Base-by-base conservation (phyloP, 2,113 vertebrate species). In the Paramisgurnus dabryanus region DNA sequence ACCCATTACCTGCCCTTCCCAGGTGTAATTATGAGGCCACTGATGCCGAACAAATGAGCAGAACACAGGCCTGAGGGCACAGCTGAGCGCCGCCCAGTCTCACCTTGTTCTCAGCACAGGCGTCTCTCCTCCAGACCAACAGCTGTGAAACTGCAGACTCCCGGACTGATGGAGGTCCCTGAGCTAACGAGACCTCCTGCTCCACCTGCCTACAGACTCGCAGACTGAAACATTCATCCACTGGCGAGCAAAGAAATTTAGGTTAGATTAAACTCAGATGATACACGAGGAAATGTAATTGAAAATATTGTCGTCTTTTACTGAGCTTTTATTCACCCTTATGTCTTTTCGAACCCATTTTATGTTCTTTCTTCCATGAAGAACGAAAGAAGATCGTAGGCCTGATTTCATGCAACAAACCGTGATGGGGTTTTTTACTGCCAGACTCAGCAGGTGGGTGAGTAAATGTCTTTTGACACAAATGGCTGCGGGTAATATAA, bases 21-120 rank as follows among this genome's bases (percentile, higher is more conserved):
- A 90, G 90, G 89, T 91, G 86, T 89, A 85, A 89, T 90, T 90
- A 90, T 92, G 84, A 89, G 88, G 86, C 88, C 89, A 90, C 88
- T 88, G 89, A 87, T 88, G 80, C 87, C 79, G 88, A 90, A 91
- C 92, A 91, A 89, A 93, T 88, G 90, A 90, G 88, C 80, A 82
- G 84, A 91, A 89, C 87, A 87, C 85, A 85, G 86, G 86, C 87
- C 86, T 85, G 77, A 76, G 82, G 86, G 86, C 82, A 61, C 79
- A 27, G 79, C 68, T 47, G 76, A 87, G 84, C 53, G 72, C 47
- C 4, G 71, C 63, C 41, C 41, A n/a, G 40, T n/a, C 67, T 80
- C 78, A 71, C 78, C 78, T 72, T 60, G 4, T 13, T 18, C 58
- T 68, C 64, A n/a, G 49, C 17, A 18, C 49, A 41, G 63, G 63